These are phyloP conservation scores for Lucifuga dentata DNA, from an alignment of 2,113 vertebrate genomes.

Conservation along the genomic window DNA sequence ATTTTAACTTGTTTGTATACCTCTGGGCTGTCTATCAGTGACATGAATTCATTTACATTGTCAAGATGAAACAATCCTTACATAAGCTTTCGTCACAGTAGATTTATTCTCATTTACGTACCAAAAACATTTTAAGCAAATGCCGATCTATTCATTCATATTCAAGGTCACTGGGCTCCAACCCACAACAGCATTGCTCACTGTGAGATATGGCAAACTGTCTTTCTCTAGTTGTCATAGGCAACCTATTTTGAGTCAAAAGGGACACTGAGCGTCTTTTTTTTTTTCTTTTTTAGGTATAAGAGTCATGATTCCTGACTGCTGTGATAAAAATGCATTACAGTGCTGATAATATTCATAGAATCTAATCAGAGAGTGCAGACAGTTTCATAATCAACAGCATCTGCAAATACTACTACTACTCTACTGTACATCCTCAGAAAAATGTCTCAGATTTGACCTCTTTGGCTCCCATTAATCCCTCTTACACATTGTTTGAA, in stretches of 20 bases:
- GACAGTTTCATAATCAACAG: neutral
- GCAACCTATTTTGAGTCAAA: too few relatives aligned
- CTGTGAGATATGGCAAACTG: neutral
- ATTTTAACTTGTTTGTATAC: neutral
- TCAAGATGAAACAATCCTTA: neutral
- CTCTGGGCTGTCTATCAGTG: neutral
- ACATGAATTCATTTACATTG: neutral
- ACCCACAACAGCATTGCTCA: conserved; percentile 1
- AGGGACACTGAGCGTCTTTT: too few relatives aligned
- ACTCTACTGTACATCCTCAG: too few relatives aligned
- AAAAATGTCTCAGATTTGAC: conserved; percentile 32
- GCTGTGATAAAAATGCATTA: too few relatives aligned
- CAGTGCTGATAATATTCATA: neutral
- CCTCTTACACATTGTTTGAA: conserved; percentile 38
- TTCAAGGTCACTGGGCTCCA: conserved; percentile 35
- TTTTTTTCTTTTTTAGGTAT: too few relatives aligned
- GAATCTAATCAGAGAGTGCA: neutral
- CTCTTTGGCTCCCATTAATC: conserved; percentile 50
- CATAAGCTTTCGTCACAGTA: neutral
- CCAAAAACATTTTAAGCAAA: conserved; percentile 2
- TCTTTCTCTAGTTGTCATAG: neutral
- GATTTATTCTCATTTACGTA: neutral
- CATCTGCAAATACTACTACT: too few relatives aligned
- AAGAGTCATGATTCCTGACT: too few relatives aligned
- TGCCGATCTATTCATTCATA: too few relatives aligned